Base-by-base conservation (phyloP, 2,113 vertebrate genomes). In the Megaceryle maxima region DNA sequence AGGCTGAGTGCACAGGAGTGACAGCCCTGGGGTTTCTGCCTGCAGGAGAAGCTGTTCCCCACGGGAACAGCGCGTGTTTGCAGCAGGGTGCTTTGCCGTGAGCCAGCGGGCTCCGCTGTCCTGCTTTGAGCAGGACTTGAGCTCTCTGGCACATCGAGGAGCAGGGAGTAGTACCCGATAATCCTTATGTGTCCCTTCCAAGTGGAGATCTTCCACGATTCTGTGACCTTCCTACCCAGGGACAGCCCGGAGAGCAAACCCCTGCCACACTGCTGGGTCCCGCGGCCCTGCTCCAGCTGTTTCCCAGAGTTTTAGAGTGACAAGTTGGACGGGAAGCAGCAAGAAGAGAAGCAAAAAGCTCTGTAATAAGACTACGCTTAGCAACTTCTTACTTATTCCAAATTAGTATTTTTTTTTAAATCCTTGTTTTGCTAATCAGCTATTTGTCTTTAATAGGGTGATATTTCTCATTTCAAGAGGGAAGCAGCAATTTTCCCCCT, bases 1-100 rank as follows among this genome's bases (percentile, higher is more conserved):
- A 25, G 51, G n/a, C 19, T 3, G 1, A 48, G 22, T 39, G 0
- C 20, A 0, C 2, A 2, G 10, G 16, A 4, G 5, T 3, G 24
- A 2, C 20, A 3, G 2, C 50, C 57, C 24, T 1, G 31, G 60
- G 39, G 17, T 25, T 20, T 11, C 70, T 33, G 16, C 29, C 29
- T 13, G 81, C 12, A 4, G n/a, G 29, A 4, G 9, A 51, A 50
- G 48, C 48, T 50, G 44, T 44, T 44, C 43, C 26, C 56, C 46
- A 9, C 9, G 37, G 60, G 70, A 26, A 51, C 37, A 21, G 14
- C 3, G 10, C 28, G 5, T 16, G 13, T 57, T 50, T n/a, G 21
- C 69, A 28, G 19, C 73, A n/a, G 68, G 22, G n/a, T 5, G 29
- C 20, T 63, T 25, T 29, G 10, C 68, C 15, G 4, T 9, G 70